phyloP scores from a whole-genome alignment of 2,113 vertebrate genomes.

The Toxotes chatareus region DNA sequence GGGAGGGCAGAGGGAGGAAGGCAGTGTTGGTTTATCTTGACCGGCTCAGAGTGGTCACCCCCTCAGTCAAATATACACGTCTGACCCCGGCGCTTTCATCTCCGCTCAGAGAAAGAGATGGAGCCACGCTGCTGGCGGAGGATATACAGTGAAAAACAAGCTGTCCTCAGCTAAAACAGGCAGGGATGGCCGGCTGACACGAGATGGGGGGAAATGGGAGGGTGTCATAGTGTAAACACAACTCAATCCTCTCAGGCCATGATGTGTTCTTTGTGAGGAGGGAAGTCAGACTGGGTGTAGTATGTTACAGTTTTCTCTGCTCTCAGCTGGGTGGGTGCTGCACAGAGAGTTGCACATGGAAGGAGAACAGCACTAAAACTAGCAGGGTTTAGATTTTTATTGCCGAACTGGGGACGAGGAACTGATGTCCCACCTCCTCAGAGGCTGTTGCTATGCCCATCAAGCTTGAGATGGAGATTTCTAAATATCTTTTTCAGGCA shows the following conservation, averaged over 20 bases:
- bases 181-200: slow-evolving; percentile 42
- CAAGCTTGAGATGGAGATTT: too few species aligned
- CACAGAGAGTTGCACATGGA: not conserved
- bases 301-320: not conserved
- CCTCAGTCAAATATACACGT: slow-evolving; percentile 67
- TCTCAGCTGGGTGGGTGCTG: not conserved
- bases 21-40: slow-evolving; percentile 73
- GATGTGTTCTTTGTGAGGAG: slow-evolving; percentile 41
- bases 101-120: slow-evolving; percentile 35
- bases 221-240: slow-evolving; percentile 72
- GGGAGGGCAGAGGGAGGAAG: slow-evolving; percentile 27
- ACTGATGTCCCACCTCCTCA: too few species aligned
- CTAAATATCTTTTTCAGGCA: not conserved
- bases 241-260: slow-evolving; percentile 55
- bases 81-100: slow-evolving; percentile 71
- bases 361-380: not conserved
- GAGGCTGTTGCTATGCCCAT: too few species aligned
- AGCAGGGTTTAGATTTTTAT: not conserved
- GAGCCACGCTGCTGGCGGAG: slow-evolving; percentile 46
- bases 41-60: slow-evolving; percentile 68
- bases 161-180: slow-evolving; percentile 51
- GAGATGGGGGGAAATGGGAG: slow-evolving; percentile 48
- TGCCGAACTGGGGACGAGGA: not conserved
- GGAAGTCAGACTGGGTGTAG: slow-evolving; percentile 21
- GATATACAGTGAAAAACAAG: slow-evolving; percentile 65